A percentile compares a stretch with the other conserved stretches of the same genome.
These are phyloP conservation scores for Cacajao melanocephalus DNA, from an alignment of 2,797 vertebrate species.

Conservation along the genomic window DNA sequence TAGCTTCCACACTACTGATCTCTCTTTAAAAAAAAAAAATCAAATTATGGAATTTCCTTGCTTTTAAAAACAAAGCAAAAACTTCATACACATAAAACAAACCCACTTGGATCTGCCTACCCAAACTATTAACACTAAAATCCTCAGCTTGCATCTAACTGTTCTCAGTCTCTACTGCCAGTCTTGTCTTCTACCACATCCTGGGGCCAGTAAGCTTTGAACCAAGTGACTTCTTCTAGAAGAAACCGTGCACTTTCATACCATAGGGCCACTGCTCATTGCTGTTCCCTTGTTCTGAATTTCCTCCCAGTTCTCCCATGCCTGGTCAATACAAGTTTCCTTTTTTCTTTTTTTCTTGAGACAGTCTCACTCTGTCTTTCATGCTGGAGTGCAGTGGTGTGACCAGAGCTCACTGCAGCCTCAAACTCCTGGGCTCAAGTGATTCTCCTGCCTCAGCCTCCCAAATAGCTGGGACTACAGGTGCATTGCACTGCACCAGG, in stretches of 20 bases:
- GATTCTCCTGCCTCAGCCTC: not conserved
- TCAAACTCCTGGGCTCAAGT: not conserved
- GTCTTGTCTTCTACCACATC: not conserved
- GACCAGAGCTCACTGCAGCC: not conserved
- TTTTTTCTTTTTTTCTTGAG: not conserved
- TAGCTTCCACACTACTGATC: not conserved
- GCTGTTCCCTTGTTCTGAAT: not conserved
- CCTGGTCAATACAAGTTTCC: not conserved
- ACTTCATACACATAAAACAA: slow-evolving; percentile 11
- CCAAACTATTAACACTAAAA: not conserved
- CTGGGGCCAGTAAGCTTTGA: not conserved
- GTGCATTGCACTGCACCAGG: not conserved
- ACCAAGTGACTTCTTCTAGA: not conserved
- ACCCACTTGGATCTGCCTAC: not conserved
- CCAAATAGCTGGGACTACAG: not conserved
- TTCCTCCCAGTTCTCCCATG: not conserved
- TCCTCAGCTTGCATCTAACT: not conserved
- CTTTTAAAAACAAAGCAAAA: slow-evolving; percentile 49
- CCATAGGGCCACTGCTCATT: not conserved
- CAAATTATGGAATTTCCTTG: not conserved
- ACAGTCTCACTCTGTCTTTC: not conserved
- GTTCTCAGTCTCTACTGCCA: not conserved
- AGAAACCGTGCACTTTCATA: not conserved
- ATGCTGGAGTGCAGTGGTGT: not conserved
- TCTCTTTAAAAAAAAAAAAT: not conserved